Evolutionary conservation across 2,888 invertebrate genomes (phyloP).

Genomic region (Helleia helle): DNA sequence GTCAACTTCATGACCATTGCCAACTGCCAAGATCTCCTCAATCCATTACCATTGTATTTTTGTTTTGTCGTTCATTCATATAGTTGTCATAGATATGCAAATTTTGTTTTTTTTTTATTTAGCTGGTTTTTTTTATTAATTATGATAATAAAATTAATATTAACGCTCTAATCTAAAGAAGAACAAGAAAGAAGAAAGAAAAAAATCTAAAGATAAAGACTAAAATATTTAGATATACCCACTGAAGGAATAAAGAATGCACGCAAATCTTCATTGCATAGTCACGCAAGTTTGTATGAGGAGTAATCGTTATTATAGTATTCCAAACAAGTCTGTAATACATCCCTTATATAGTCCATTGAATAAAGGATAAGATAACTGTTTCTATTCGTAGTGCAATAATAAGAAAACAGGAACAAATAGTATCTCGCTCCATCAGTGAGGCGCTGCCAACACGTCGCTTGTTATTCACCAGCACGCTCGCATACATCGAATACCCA

Average conservation of each 20-base stretch:
- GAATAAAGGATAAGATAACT: slow-evolving; percentile 8
- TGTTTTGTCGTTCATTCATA: neutral
- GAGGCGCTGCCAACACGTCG: slow-evolving; percentile 50
- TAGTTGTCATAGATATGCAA: neutral
- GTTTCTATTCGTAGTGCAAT: neutral
- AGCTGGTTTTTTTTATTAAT: too few relatives aligned
- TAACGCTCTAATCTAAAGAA: too few relatives aligned
- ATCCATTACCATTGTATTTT: slow-evolving; percentile 25
- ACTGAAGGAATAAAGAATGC: too few relatives aligned
- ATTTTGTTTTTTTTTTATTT: too few relatives aligned
- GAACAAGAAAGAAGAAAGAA: too few relatives aligned
- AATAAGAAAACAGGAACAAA: slow-evolving; percentile 9
- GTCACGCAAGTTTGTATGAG: too few relatives aligned
- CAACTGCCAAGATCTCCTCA: slow-evolving; percentile 42
- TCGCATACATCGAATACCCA: slow-evolving; percentile 55
- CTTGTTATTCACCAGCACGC: slow-evolving; percentile 60
- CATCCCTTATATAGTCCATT: neutral
- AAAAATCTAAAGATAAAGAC: too few relatives aligned
- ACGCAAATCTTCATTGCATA: too few relatives aligned
- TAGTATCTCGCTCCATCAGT: slow-evolving; percentile 25
- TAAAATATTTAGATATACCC: too few relatives aligned
- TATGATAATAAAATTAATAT: too few relatives aligned
- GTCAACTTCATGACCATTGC: slow-evolving; percentile 43
- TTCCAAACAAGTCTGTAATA: neutral
- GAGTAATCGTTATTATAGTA: too few relatives aligned